Conservation (phyloP, 1,140 invertebrate genomes). For the Camponotus floridanus region DNA sequence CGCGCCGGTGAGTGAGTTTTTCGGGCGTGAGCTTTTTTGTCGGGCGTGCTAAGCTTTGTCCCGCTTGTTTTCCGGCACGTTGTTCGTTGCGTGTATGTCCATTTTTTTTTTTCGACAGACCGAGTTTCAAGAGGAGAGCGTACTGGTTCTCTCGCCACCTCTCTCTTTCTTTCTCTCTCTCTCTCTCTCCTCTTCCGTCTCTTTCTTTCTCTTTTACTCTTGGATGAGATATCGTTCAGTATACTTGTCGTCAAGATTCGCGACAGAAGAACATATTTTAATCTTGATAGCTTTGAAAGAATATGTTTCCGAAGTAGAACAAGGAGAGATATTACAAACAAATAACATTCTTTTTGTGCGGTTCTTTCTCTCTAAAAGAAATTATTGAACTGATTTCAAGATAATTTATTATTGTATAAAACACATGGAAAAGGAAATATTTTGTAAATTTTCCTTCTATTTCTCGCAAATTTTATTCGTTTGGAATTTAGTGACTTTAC, state of each 20-base stretch:
- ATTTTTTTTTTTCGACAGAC: constrained; percentile 24
- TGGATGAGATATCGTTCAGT: constrained; percentile 9
- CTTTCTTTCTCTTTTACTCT: not conserved
- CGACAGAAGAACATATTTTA: constrained; percentile 3
- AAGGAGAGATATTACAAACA: not conserved
- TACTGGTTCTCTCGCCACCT: not conserved
- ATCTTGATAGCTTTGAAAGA: not conserved
- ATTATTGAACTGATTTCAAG: not conserved
- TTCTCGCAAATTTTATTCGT: not conserved
- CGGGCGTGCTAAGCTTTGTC: constrained; percentile 57
- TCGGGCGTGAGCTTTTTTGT: constrained; percentile 62
- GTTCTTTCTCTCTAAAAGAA: not conserved
- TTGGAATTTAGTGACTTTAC: not conserved
- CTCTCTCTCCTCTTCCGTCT: too few relatives aligned
- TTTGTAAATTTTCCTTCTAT: not conserved
- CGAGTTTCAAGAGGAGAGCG: constrained; percentile 40
- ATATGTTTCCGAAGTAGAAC: not conserved
- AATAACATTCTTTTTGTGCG: not conserved
- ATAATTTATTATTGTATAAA: not conserved
- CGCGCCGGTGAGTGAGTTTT: constrained; percentile 56
- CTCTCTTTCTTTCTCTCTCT: not conserved
- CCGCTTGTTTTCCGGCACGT: constrained; percentile 53
- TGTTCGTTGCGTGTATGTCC: constrained; percentile 37
- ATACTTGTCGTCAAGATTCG: constrained; percentile 34
- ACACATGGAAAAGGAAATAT: not conserved